Evolutionary conservation across 2,113 vertebrate species (phyloP).

Genomic region (Orthonyx spaldingii): DNA sequence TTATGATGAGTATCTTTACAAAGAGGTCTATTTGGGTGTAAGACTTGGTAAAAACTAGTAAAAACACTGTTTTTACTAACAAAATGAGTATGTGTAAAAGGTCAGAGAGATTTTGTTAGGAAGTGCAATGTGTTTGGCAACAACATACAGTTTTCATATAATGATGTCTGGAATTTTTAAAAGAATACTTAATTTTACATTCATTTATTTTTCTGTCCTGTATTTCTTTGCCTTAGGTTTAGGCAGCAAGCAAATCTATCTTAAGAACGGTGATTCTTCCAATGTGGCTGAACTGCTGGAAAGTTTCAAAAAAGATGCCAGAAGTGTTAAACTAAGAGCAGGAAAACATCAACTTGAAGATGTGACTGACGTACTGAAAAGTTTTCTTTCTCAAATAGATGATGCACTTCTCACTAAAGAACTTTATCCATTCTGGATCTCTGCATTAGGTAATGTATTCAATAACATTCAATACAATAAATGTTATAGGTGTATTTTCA

Average conservation of each 20-base stretch:
- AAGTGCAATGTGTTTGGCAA: neutral
- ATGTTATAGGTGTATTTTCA: neutral
- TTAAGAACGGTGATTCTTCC: slow-evolving; percentile 77
- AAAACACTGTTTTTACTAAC: neutral
- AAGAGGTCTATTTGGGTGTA: neutral
- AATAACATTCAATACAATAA: neutral
- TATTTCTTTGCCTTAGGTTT: slow-evolving; percentile 75
- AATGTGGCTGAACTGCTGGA: slow-evolving; percentile 79
- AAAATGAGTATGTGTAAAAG: neutral
- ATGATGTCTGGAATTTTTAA: neutral
- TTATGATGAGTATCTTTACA: neutral
- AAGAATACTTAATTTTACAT: neutral
- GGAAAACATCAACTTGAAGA: slow-evolving; percentile 88
- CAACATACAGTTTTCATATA: neutral
- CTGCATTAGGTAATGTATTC: slow-evolving; percentile 80
- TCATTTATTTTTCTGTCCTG: neutral
- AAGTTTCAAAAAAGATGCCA: slow-evolving; percentile 86
- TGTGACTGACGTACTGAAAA: slow-evolving; percentile 86
- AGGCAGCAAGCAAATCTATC: slow-evolving; percentile 86
- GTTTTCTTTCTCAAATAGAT: slow-evolving; percentile 84
- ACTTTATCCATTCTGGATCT: slow-evolving; percentile 95
- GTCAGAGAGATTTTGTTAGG: neutral
- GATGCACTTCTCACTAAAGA: slow-evolving; percentile 92
- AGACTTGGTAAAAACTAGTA: too few relatives aligned
- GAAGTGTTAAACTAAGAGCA: slow-evolving; percentile 87